Conservation (phyloP, 2,888 invertebrate species). For the Ophioninae sp. region DNA sequence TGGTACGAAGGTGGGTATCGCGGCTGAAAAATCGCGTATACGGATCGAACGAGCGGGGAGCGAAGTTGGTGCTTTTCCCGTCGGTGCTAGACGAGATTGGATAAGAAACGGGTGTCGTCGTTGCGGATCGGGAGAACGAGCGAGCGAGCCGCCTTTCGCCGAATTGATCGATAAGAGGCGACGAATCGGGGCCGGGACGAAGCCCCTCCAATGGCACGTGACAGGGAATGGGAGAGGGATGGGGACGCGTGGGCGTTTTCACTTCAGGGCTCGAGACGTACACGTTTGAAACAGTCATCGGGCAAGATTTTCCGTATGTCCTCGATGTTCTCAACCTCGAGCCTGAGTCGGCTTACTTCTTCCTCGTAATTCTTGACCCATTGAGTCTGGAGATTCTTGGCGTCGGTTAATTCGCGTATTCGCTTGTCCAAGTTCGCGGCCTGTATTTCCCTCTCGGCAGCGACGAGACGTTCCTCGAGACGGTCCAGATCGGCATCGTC, state of each 20-base stretch:
- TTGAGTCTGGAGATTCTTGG: constrained; percentile 83
- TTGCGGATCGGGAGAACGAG: background rate
- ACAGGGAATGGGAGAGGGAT: background rate
- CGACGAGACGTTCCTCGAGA: constrained; percentile 86
- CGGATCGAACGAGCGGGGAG: constrained; percentile 28
- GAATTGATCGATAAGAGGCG: constrained; percentile 52
- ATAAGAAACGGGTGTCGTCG: constrained; percentile 7
- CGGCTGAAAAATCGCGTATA: constrained; percentile 63
- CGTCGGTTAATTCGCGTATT: constrained; percentile 87
- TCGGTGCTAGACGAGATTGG: background rate
- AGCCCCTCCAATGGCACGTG: constrained; percentile 59
- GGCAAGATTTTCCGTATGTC: constrained; percentile 91
- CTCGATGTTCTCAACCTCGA: constrained; percentile 92
- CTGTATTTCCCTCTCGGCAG: constrained; percentile 87
- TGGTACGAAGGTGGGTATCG: constrained; percentile 78
- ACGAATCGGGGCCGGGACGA: constrained; percentile 8
- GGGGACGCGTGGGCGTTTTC: too few species aligned
- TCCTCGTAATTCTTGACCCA: constrained; percentile 91
- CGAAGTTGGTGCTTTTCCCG: constrained; percentile 21
- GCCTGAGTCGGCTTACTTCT: constrained; percentile 86
- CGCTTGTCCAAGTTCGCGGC: constrained; percentile 89
- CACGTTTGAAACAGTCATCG: constrained; percentile 89
- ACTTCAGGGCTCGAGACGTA: constrained; percentile 87
- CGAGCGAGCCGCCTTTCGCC: background rate
- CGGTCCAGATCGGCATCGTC: constrained; percentile 86